These are phyloP conservation scores for Onychomys arenicola DNA, from an alignment of 2,797 vertebrate genomes.

Conservation along the genomic window DNA sequence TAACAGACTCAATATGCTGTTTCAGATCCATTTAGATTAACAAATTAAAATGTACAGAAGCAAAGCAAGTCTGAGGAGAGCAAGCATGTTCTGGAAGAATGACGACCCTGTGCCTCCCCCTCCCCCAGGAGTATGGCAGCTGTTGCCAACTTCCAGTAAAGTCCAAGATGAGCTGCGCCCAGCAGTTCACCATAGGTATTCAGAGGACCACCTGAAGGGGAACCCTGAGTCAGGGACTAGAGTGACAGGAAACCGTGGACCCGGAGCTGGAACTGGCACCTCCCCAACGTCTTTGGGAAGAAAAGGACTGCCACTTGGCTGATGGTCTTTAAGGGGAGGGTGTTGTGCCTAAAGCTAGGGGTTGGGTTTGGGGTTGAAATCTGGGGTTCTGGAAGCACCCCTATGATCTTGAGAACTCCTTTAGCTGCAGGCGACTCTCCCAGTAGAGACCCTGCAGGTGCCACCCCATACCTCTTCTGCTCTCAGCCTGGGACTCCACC, in stretches of 20 bases:
- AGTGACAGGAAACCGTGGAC: not conserved
- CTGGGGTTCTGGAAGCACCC: not conserved
- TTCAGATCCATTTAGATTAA: not conserved
- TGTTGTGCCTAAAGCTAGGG: not conserved
- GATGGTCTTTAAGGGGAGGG: not conserved
- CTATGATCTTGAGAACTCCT: not conserved
- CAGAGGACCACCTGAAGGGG: not conserved
- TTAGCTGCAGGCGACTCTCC: not conserved
- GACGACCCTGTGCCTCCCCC: not conserved
- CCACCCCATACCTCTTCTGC: not conserved
- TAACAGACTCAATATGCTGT: not conserved
- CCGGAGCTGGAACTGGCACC: not conserved
- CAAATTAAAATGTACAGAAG: not conserved
- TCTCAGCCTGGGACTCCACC: not conserved
- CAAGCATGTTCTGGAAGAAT: not conserved
- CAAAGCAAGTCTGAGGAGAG: not conserved
- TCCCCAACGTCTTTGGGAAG: not conserved
- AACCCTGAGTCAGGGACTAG: not conserved
- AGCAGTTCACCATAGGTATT: too few relatives aligned
- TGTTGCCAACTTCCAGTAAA: not conserved
- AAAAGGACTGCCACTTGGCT: not conserved
- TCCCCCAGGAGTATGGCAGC: not conserved
- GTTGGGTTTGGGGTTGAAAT: not conserved
- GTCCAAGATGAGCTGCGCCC: not conserved
- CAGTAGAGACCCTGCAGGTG: not conserved